Conservation (phyloP, 2,113 vertebrate genomes). For the Gracilinanus agilis region DNA sequence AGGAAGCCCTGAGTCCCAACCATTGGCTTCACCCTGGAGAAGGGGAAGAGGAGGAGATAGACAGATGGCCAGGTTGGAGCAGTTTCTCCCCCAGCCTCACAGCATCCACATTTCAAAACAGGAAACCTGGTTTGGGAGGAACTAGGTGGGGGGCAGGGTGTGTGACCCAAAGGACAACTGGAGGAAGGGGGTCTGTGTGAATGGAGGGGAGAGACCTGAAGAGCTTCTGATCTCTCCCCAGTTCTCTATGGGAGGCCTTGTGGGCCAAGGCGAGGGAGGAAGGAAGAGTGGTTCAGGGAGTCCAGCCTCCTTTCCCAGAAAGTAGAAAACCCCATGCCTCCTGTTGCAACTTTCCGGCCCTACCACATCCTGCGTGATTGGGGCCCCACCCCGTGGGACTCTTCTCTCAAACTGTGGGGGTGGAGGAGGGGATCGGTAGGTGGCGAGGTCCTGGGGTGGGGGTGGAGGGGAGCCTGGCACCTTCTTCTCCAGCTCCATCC, state of each 20-base stretch:
- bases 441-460: background rate
- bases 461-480: no score
- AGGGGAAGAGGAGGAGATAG: background rate
- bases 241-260: background rate
- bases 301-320: conserved; percentile 3
- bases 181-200: background rate
- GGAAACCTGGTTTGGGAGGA: background rate
- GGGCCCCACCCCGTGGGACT: background rate
- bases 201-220: background rate
- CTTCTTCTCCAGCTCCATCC: background rate
- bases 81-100: background rate
- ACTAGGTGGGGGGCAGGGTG: background rate
- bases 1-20: background rate
- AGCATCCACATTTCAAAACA: conserved; percentile 1
- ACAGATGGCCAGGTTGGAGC: background rate
- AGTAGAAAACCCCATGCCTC: background rate
- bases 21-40: background rate
- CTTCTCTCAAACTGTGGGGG: background rate
- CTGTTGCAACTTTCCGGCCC: background rate
- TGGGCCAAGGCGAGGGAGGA: background rate
- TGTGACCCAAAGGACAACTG: background rate
- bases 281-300: background rate
- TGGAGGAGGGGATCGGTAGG: background rate
- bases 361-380: conserved; percentile 1
- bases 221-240: background rate